phyloP scores from a whole-genome alignment of 2,888 invertebrate species.

The Drosophila lutescens region DNA sequence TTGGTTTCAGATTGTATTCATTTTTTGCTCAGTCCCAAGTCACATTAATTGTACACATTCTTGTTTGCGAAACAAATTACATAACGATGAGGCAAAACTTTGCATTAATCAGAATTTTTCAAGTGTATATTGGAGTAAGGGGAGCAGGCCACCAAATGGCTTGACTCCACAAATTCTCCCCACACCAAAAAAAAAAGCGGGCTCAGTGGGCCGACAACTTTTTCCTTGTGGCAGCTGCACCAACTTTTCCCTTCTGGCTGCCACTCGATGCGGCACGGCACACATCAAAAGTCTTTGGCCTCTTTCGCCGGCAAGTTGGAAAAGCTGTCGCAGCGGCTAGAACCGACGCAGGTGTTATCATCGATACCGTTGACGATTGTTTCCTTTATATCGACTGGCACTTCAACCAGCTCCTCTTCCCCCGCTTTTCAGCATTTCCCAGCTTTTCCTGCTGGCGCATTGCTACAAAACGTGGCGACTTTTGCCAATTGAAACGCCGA shows the following conservation, averaged over 20 bases:
- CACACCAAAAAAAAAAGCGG: constrained; percentile 8
- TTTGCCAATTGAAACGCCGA: constrained; percentile 65
- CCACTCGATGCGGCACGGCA: constrained; percentile 74
- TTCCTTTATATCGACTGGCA: constrained; percentile 52
- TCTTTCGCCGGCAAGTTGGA: constrained; percentile 56
- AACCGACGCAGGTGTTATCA: constrained; percentile 71
- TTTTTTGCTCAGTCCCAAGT: too few relatives aligned
- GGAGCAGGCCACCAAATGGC: constrained; percentile 22
- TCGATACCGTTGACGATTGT: constrained; percentile 75
- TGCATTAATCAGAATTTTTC: not conserved
- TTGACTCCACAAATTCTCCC: constrained; percentile 17
- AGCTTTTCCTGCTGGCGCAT: constrained; percentile 36
- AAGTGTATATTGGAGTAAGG: constrained; percentile 15
- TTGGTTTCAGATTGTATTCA: too few relatives aligned
- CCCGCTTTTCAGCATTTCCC: constrained; percentile 3
- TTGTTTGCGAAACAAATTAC: not conserved
- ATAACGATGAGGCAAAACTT: not conserved
- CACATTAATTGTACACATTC: not conserved
- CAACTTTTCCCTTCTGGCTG: constrained; percentile 58
- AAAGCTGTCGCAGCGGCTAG: constrained; percentile 68
- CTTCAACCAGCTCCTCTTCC: constrained; percentile 29
- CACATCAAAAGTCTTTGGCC: constrained; percentile 65
- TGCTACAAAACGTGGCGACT: constrained; percentile 69
- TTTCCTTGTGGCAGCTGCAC: constrained; percentile 64
- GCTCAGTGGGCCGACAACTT: constrained; percentile 58